phyloP scores from a whole-genome alignment of 2,888 invertebrate genomes.

The Tridacna gigas region DNA sequence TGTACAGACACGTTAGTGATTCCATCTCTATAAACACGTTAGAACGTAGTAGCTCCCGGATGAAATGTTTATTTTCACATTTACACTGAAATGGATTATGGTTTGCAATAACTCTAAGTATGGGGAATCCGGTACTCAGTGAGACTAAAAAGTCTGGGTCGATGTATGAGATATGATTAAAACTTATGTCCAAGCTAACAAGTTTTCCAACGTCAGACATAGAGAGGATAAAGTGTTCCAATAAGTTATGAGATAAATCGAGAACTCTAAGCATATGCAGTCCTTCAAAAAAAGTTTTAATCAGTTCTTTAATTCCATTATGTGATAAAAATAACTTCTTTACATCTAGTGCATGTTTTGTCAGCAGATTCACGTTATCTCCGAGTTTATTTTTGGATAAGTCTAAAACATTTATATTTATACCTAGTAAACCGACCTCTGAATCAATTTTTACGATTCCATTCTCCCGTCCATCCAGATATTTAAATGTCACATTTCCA shows the following conservation, averaged over 20 bases:
- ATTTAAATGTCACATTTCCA: neutral
- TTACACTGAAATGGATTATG: neutral
- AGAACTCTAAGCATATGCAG: neutral
- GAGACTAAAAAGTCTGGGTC: neutral
- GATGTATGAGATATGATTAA: neutral
- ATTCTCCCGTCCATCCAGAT: neutral
- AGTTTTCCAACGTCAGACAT: neutral
- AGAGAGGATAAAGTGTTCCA: neutral
- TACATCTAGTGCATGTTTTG: neutral
- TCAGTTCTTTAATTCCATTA: neutral
- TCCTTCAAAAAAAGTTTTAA: neutral
- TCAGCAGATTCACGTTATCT: neutral
- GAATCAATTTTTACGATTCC: neutral
- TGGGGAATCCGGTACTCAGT: neutral
- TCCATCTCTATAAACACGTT: neutral
- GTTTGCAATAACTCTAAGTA: neutral
- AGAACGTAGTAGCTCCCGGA: neutral
- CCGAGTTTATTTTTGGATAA: neutral
- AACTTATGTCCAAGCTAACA: neutral
- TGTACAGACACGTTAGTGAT: neutral
- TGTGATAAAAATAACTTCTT: neutral
- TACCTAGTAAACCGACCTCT: neutral
- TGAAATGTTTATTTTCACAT: neutral
- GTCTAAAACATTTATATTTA: neutral
- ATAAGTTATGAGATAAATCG: neutral